A percentile compares a stretch with the other conserved stretches of the same genome.
Conservation (phyloP, 2,113 vertebrate genomes). For the Platanista minor region DNA sequence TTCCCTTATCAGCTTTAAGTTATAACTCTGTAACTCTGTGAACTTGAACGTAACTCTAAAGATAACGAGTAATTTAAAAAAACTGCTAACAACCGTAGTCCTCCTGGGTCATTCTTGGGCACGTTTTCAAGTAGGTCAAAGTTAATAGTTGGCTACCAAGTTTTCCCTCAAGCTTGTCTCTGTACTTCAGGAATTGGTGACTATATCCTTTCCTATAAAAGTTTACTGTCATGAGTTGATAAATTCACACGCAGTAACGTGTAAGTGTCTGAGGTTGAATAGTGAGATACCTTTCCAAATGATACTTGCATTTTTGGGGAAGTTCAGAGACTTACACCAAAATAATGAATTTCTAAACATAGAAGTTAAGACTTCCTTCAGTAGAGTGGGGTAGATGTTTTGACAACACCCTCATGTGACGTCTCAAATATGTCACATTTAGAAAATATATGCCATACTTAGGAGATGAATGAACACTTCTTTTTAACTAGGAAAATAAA, state of each 20-base stretch:
- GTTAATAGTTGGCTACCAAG: not conserved
- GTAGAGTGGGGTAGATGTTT: not conserved
- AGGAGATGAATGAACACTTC: not conserved
- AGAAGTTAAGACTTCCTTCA: not conserved
- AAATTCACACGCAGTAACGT: not conserved
- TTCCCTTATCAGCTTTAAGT: not conserved
- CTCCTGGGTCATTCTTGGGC: not conserved
- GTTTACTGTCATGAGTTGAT: not conserved
- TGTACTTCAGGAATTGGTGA: not conserved
- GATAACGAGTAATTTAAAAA: constrained; percentile 28
- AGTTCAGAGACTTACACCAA: not conserved
- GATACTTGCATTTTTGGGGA: not conserved
- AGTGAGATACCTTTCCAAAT: not conserved
- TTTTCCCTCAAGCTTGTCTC: not conserved
- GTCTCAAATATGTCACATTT: not conserved
- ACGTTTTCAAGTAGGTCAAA: not conserved
- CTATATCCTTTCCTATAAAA: not conserved
- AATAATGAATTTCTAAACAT: not conserved
- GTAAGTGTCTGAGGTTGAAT: not conserved
- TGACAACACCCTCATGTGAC: not conserved
- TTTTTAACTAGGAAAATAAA: not conserved
- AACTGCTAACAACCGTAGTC: not conserved
- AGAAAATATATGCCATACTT: not conserved
- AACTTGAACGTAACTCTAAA: not conserved
- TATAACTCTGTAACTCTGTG: not conserved